phyloP scores from a whole-genome alignment of 2,888 invertebrate species.

The Prosapia bicincta region DNA sequence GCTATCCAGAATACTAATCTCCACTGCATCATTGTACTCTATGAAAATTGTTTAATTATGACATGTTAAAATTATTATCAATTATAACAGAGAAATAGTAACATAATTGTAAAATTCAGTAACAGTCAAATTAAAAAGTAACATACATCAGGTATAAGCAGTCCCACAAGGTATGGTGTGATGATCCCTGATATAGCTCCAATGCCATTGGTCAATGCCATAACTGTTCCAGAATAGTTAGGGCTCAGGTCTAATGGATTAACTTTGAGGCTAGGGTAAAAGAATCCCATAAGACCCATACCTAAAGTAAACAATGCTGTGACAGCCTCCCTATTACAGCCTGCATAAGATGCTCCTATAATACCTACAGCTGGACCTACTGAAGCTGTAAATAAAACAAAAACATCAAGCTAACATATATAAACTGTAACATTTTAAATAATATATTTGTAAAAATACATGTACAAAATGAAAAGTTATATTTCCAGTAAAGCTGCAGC shows the following conservation, averaged over 20 bases:
- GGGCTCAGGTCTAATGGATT: conserved; percentile 62
- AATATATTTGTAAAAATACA: no score
- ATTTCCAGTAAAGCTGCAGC: no score
- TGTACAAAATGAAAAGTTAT: no score
- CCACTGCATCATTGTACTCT: conserved; percentile 59
- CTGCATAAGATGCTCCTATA: conserved; percentile 63
- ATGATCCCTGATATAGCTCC: conserved; percentile 59
- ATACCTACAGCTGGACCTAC: conserved; percentile 63
- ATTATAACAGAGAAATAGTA: not conserved
- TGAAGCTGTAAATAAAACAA: conserved; percentile 51
- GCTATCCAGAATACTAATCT: conserved; percentile 76
- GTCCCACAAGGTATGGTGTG: conserved; percentile 45
- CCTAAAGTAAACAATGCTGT: conserved; percentile 60
- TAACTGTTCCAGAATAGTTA: conserved; percentile 61
- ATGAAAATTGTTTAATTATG: not conserved
- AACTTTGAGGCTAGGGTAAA: conserved; percentile 66
- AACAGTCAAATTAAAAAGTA: no score
- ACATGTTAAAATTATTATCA: not conserved
- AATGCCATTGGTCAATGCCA: conserved; percentile 59
- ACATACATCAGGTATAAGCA: not conserved
- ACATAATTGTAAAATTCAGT: no score
- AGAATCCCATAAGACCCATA: conserved; percentile 65
- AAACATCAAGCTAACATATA: no score
- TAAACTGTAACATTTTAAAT: not conserved
- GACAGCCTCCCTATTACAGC: conserved; percentile 57